Evolutionary conservation across 2,113 vertebrate genomes (phyloP), one percentile per base, ranked within the genome.

Genomic region (Vulpes lagopus): DNA sequence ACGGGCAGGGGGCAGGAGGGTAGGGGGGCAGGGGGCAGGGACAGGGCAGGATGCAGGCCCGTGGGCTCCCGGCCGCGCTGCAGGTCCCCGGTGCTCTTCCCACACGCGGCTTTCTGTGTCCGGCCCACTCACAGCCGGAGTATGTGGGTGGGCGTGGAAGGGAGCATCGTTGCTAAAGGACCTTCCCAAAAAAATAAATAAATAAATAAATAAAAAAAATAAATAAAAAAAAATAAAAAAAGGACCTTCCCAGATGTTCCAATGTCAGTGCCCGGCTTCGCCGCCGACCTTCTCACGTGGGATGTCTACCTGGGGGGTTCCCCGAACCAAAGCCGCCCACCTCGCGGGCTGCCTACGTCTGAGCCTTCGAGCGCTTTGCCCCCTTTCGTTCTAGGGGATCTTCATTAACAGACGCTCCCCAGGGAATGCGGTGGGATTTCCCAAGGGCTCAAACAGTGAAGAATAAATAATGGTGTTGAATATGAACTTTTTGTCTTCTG

Each of bases 401-500:
- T 76, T 81, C 67, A 67, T 59, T 49, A 88, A 19, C 8, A 89
- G 27, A 3, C n/a, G n/a, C 25, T 97, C 23, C 79, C 16, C 43
- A 81, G 51, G 30, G 51, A 73, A 62, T 83, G 16, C 25, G 22
- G 1, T n/a, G 2, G n/a, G 38, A 81, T 60, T 95, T 89, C 23
- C 9, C 89, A 79, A 95, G 22, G 16, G 23, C 1, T 87, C 65
- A 90, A 84, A 85, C 53, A 73, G 27, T 71, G 15, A 80, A 71
- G 62, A 90, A 67, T 94, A n/a, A 55, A 83, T 59, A 69, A 74
- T 82, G 57, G 59, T 5, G 64, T 38, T 55, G 84, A 49, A 92
- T 95, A 92, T 69, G 64, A 76, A 87, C 83, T 51, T 81, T 15
- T 85, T 91, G 8, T 80, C 30, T 7, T 95, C 76, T 93, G 65